A percentile compares a stretch with the other conserved stretches of the same genome.
These are phyloP conservation scores for Clarias magur DNA, from an alignment of 2,113 vertebrate genomes.

Conservation along the genomic window DNA sequence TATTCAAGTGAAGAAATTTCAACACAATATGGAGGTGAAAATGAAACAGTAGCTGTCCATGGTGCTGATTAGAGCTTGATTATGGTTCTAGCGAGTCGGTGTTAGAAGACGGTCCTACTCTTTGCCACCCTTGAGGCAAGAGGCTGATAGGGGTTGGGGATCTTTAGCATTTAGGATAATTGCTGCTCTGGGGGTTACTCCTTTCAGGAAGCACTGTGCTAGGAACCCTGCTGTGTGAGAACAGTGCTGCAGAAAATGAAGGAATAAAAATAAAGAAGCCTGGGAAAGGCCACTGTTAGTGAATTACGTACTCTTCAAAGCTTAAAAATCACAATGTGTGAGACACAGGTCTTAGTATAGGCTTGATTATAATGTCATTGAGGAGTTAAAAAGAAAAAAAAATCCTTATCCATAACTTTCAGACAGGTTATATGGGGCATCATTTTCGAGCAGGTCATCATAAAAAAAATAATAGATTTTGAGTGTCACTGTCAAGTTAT, in stretches of 20 bases:
- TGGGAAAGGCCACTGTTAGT: neutral
- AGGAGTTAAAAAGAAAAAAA: neutral
- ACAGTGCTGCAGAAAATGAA: conserved; percentile 3
- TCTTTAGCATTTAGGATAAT: conserved; percentile 42
- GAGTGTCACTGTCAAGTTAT: neutral
- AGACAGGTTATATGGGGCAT: neutral
- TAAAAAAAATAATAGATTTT: conserved; percentile 20
- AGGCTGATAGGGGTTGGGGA: conserved; percentile 11
- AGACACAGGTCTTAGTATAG: neutral
- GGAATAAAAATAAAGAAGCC: neutral
- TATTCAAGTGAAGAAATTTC: neutral
- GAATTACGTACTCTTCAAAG: neutral
- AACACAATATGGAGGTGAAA: neutral
- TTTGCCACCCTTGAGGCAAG: conserved; percentile 13
- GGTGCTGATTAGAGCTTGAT: conserved; percentile 46
- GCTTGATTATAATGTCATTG: neutral
- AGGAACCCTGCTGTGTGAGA: conserved; percentile 22
- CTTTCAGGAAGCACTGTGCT: conserved; percentile 8
- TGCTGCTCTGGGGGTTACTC: conserved; percentile 45
- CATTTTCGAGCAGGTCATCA: neutral
- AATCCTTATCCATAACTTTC: neutral
- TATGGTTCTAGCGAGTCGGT: conserved; percentile 12
- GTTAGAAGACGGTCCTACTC: conserved; percentile 13
- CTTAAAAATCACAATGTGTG: neutral
- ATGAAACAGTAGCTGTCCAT: conserved; percentile 3